phyloP scores from a whole-genome alignment of 1,140 invertebrate genomes.

The Gonatopus flavifemur region DNA sequence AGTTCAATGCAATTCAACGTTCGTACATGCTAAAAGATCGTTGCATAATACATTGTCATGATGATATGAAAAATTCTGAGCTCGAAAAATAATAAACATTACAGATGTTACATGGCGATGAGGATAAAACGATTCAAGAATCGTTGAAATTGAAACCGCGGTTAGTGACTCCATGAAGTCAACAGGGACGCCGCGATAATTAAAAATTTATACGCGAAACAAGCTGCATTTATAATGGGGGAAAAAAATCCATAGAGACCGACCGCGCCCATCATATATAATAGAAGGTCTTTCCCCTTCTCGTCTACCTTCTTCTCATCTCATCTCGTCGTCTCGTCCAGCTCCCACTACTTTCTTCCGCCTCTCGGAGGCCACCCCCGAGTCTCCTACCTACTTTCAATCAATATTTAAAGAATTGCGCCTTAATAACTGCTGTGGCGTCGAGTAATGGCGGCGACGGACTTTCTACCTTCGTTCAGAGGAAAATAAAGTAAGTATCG shows the following conservation, averaged over 20 bases:
- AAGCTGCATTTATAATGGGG: constrained; percentile 47
- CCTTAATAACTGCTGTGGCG: constrained; percentile 49
- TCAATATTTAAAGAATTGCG: constrained; percentile 58
- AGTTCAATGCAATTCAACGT: no score
- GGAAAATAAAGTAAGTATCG: no score
- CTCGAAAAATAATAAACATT: neutral
- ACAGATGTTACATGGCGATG: neutral
- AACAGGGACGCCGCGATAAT: constrained; percentile 25
- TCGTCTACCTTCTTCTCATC: constrained; percentile 45
- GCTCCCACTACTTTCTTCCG: constrained; percentile 35
- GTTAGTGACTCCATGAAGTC: no score
- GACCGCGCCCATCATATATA: constrained; percentile 56
- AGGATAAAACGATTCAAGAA: no score
- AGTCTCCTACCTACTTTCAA: constrained; percentile 46
- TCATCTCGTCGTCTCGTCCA: constrained; percentile 41
- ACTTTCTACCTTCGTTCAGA: constrained; percentile 1
- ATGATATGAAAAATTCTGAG: neutral
- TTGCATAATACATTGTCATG: no score
- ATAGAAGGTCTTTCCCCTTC: constrained; percentile 50
- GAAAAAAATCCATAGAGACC: constrained; percentile 52
- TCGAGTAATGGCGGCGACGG: constrained; percentile 33
- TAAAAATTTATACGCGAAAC: constrained; percentile 38
- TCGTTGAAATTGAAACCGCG: no score
- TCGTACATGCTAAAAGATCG: no score
- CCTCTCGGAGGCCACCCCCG: constrained; percentile 13